Evolutionary conservation across 2,113 vertebrate genomes (phyloP).

Genomic region (Oncorhynchus nerka): DNA sequence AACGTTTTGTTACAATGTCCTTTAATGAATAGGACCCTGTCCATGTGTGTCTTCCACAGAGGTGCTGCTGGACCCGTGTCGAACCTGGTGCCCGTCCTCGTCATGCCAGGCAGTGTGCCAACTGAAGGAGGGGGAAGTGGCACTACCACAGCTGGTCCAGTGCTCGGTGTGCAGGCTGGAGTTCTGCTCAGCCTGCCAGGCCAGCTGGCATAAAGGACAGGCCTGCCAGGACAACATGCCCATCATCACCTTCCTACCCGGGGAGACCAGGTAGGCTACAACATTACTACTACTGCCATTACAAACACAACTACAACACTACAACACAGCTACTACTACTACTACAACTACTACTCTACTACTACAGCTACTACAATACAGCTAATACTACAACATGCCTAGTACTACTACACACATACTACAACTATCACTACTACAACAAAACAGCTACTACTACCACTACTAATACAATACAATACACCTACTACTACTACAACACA

Average conservation of each 20-base stretch:
- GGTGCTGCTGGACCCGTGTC: conserved; percentile 84
- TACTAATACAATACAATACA: no score
- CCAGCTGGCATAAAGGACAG: conserved; percentile 82
- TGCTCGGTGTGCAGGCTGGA: conserved; percentile 79
- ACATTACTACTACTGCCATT: neutral
- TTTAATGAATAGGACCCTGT: neutral
- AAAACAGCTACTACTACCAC: no score
- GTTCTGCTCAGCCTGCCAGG: conserved; percentile 84
- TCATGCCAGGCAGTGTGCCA: conserved; percentile 86
- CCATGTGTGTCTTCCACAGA: conserved; percentile 58
- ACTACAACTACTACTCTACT: neutral
- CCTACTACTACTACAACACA: no score
- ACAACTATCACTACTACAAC: no score
- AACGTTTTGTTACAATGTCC: neutral
- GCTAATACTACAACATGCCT: neutral
- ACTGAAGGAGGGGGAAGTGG: conserved; percentile 75
- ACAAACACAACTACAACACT: neutral
- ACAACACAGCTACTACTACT: neutral
- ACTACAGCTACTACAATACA: neutral
- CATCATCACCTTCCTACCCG: conserved; percentile 75
- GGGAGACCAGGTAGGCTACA: conserved; percentile 76
- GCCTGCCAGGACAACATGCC: conserved; percentile 79
- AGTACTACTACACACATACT: no score
- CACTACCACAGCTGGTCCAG: conserved; percentile 76
- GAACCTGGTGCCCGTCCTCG: conserved; percentile 85